Evolutionary conservation across 2,888 invertebrate species (phyloP), one percentile per base, ranked within the genome.

Genomic region (Hyppa rectilinea): DNA sequence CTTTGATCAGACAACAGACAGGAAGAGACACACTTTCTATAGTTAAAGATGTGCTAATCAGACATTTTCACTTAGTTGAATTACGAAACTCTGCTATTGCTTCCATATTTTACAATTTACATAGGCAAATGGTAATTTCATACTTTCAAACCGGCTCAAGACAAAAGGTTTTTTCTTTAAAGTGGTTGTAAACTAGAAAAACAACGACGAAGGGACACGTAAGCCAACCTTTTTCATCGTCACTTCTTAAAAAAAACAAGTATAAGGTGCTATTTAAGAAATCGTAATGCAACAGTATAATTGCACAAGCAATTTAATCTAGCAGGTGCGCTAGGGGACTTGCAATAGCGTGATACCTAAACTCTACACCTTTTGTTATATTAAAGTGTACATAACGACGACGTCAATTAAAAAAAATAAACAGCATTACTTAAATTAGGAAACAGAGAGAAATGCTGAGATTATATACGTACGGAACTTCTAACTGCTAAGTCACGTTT

Each of bases 241-340:
- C 52, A 53, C 14, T 20, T 50, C 58, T 47, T 2, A 45, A 20
- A 43, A 12, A 53, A 17, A 47, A 4, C 31, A 38, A 23, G 29
- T 29, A 12, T 23, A 34, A 40, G 34, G 38, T 29, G 34, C 34
- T 53, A 12, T 43, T 78, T 26, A 40, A 73, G 47, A 67, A 76
- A 62, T 29, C 6, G 49, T 79, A 59, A 45, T 34, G 14, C 26
- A n/a, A 38, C 36, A 38, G 38, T 61, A 71, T 65, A 31, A 77
- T 66, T 77, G n/a, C 29, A 38, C 10, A 29, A 53, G 52, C 72
- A 74, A 82, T 78, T 71, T 75, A 20, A 60, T 38, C 23, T 60
- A 36, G 26, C 45, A 34, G 20, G 14, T 63, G 53, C 17, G 10
- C 29, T 63, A 66, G 26, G 34, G 4, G 20, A 5, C 12, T 31